Conservation (phyloP, 2,888 invertebrate species). For the Minunthozetes semirufus region DNA sequence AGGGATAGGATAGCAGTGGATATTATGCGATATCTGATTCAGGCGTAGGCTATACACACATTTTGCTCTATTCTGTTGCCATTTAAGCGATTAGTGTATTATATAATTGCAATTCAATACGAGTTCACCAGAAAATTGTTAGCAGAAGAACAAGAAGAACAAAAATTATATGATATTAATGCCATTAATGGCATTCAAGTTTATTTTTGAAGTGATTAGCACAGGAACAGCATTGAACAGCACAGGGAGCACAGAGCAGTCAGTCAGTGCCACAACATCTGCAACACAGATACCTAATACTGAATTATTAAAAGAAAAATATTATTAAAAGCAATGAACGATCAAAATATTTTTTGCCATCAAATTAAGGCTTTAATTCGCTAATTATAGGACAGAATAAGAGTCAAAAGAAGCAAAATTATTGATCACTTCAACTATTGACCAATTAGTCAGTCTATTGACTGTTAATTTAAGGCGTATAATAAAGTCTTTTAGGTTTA, state of each 20-base stretch:
- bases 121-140: neutral
- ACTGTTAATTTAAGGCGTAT: slow-evolving; percentile 10
- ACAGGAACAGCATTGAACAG: neutral
- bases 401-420: neutral
- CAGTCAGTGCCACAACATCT: neutral
- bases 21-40: neutral
- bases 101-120: slow-evolving; percentile 1
- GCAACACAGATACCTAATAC: slow-evolving; percentile 7
- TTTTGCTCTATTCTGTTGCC: neutral
- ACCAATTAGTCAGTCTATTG: slow-evolving; percentile 19
- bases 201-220: neutral
- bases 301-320: neutral
- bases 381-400: neutral
- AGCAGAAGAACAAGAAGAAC: neutral
- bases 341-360: neutral
- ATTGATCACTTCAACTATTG: neutral
- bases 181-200: neutral
- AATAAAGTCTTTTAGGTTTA: neutral
- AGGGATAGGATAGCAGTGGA: too few species aligned
- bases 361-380: neutral
- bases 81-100: neutral
- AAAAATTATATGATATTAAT: slow-evolving; percentile 1
- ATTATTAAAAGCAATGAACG: neutral
- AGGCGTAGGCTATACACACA: neutral
- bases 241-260: neutral